These are phyloP conservation scores for Hydrophis major DNA, from an alignment of 2,797 vertebrate species.

Conservation along the genomic window DNA sequence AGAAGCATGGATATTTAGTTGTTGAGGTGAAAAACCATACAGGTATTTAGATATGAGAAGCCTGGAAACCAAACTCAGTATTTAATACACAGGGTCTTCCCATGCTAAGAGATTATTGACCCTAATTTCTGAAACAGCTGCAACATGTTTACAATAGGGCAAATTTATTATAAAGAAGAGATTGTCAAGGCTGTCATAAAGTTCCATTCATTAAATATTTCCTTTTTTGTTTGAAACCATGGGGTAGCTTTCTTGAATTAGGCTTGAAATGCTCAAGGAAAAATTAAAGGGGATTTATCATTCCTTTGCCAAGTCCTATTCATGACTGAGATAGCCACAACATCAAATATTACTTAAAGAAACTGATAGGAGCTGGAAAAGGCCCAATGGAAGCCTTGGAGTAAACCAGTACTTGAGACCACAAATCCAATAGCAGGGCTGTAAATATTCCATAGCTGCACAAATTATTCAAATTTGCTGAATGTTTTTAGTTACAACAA, in stretches of 20 bases:
- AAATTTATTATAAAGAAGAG: background rate
- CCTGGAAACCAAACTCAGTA: background rate
- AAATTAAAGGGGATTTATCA: background rate
- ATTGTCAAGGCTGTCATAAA: background rate
- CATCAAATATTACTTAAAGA: background rate
- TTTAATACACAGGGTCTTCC: background rate
- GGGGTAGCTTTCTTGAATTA: background rate
- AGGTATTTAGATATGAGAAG: background rate
- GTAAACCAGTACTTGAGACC: background rate
- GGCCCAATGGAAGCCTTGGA: background rate
- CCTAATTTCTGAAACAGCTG: background rate
- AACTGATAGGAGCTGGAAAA: background rate
- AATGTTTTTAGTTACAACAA: background rate
- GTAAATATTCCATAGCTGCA: background rate
- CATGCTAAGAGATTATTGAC: background rate
- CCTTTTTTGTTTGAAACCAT: background rate
- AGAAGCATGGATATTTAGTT: background rate
- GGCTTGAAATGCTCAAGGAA: background rate
- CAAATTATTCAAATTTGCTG: too few relatives aligned
- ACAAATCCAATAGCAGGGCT: background rate
- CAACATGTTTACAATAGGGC: background rate
- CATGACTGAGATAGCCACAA: background rate
- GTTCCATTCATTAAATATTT: background rate
- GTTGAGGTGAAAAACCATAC: background rate
- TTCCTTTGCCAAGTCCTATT: background rate